Evolutionary conservation across 2,797 vertebrate species (phyloP).

Genomic region (Labeo calbasu): DNA sequence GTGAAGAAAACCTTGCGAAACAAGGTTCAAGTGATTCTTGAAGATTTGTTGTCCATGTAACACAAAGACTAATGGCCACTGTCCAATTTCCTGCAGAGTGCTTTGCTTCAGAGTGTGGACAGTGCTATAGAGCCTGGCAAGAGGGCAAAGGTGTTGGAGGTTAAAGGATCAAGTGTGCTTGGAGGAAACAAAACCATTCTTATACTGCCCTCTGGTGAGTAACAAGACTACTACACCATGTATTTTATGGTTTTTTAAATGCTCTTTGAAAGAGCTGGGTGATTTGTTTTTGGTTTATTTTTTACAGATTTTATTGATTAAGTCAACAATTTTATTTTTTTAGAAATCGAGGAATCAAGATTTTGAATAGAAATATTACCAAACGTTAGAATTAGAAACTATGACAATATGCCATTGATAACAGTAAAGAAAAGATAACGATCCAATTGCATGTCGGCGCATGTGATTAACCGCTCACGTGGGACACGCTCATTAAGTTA

Average conservation of each 20-base stretch:
- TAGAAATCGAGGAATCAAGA: no score
- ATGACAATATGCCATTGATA: no score
- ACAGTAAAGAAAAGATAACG: no score
- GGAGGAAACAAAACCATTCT: conserved; percentile 87
- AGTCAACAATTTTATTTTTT: no score
- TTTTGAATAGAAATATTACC: no score
- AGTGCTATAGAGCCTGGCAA: conserved; percentile 83
- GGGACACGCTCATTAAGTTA: no score
- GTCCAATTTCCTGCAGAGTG: conserved; percentile 72
- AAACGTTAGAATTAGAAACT: no score
- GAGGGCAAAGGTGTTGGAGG: conserved; percentile 86
- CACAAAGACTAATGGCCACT: not conserved
- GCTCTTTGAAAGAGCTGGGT: no score
- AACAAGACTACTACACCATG: not conserved
- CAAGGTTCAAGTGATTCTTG: not conserved
- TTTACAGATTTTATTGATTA: no score
- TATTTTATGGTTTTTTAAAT: not conserved
- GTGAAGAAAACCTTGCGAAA: not conserved
- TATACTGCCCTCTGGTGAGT: conserved; percentile 92
- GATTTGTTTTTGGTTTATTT: no score
- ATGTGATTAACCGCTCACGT: no score
- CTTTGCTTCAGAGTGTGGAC: conserved; percentile 74
- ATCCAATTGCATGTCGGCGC: no score
- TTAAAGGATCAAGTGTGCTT: conserved; percentile 75
- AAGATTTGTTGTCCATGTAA: not conserved